phyloP scores from a whole-genome alignment of 2,113 vertebrate genomes.

The Neodon shergylaensis region DNA sequence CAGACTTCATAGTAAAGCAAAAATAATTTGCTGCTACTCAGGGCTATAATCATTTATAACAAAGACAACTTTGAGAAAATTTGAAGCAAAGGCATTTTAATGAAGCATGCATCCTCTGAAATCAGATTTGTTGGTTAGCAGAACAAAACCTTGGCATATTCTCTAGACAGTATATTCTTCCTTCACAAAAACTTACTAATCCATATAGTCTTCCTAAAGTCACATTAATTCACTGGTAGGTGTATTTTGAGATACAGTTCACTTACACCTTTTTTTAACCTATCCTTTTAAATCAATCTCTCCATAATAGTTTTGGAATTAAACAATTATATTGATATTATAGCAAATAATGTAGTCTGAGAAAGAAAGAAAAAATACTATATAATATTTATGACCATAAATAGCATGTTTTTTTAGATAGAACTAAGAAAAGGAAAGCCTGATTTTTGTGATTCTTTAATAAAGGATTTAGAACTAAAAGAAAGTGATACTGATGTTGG shows the following conservation, averaged over 20 bases:
- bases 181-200: slow-evolving; percentile 32
- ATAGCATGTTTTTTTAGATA: not conserved
- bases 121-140: not conserved
- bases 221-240: not conserved
- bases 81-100: slow-evolving; percentile 44
- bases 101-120: not conserved
- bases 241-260: slow-evolving; percentile 32
- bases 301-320: not conserved
- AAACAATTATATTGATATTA: not conserved
- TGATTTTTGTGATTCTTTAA: slow-evolving; percentile 26
- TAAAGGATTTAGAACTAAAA: slow-evolving; percentile 4
- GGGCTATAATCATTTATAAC: slow-evolving; percentile 39
- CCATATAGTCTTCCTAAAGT: slow-evolving; percentile 9
- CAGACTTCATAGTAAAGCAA: slow-evolving; percentile 41
- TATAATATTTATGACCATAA: not conserved
- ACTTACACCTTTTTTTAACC: not conserved
- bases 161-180: not conserved
- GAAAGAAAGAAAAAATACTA: not conserved
- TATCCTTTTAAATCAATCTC: not conserved
- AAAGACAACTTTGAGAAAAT: not conserved
- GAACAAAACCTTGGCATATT: not conserved
- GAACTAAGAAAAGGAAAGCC: not conserved
- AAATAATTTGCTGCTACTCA: slow-evolving; percentile 30
- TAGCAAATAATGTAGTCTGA: not conserved
- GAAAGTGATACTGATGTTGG: not conserved